Percentiles rank a stretch among this genome's conserved stretches.
phyloP scores from a whole-genome alignment of 2,113 vertebrate genomes.

The Lota lota region DNA sequence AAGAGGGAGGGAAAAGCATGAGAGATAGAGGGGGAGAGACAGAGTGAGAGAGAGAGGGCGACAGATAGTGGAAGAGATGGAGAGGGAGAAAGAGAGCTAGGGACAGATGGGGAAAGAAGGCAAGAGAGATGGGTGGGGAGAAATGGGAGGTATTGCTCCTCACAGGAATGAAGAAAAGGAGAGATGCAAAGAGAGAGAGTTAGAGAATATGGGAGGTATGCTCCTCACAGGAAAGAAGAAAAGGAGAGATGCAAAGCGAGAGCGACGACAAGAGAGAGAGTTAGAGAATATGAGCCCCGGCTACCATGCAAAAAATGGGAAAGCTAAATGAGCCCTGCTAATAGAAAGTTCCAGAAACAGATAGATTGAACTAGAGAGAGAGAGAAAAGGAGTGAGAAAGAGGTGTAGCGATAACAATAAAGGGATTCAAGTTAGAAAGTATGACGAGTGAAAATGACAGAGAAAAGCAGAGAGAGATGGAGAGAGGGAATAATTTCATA shows the following conservation, averaged over 20 bases:
- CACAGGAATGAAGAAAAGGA: conserved; percentile 4
- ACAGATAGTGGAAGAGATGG: conserved; percentile 29
- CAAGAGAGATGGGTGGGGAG: conserved; percentile 24
- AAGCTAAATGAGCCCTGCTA: background rate
- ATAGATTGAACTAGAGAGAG: conserved; percentile 29
- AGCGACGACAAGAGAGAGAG: background rate
- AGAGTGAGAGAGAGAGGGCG: background rate
- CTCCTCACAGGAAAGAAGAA: background rate
- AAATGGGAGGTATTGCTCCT: background rate
- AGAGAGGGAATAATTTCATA: background rate
- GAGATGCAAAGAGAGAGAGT: background rate
- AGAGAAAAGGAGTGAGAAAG: conserved; percentile 32
- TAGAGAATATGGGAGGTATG: conserved; percentile 30
- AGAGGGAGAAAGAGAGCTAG: conserved; percentile 38
- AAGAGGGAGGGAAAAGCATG: background rate
- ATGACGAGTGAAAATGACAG: background rate
- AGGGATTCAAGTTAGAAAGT: background rate
- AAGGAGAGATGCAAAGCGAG: background rate
- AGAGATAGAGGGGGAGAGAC: background rate
- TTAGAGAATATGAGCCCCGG: background rate
- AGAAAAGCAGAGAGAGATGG: background rate
- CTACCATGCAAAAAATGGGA: background rate
- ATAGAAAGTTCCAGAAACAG: background rate
- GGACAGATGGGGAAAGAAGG: background rate
- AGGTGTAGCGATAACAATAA: background rate